These are phyloP conservation scores for Enteromius thamalakanensis DNA, from an alignment of 2,797 vertebrate species.

Conservation along the genomic window DNA sequence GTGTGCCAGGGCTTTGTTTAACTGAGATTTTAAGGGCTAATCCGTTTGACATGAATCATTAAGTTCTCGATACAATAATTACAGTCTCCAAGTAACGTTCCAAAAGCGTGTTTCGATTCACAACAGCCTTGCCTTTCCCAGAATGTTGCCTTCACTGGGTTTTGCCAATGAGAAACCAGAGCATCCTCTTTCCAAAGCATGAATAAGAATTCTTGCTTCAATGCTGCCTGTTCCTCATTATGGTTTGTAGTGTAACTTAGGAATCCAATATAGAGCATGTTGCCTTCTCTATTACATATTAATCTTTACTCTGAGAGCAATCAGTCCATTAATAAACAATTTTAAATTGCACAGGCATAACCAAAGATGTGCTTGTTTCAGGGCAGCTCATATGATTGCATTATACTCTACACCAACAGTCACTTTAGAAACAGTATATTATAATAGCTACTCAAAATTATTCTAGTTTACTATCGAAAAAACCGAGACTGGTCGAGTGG, in stretches of 20 bases:
- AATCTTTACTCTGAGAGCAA: background rate
- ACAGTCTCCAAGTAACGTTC: conserved; percentile 74
- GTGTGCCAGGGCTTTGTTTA: conserved; percentile 68
- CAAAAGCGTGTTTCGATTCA: conserved; percentile 77
- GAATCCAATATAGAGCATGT: conserved; percentile 30
- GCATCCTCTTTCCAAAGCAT: conserved; percentile 60
- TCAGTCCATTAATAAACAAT: conserved; percentile 24
- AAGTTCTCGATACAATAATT: conserved; percentile 76
- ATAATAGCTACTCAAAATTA: background rate
- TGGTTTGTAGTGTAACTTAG: background rate
- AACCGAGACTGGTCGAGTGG: background rate
- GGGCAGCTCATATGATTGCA: background rate
- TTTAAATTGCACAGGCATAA: conserved; percentile 1
- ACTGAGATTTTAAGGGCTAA: conserved; percentile 72
- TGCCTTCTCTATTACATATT: conserved; percentile 43
- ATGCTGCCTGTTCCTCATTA: conserved; percentile 22
- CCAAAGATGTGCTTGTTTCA: conserved; percentile 9
- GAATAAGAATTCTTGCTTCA: conserved; percentile 29
- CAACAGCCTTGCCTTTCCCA: conserved; percentile 72
- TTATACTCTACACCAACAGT: background rate
- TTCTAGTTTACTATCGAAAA: background rate
- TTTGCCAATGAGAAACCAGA: conserved; percentile 72
- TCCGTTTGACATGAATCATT: conserved; percentile 76
- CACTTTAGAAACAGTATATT: background rate
- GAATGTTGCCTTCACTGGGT: conserved; percentile 66